Conservation (phyloP, 2,797 vertebrate genomes). For the Acanthiza pusilla region DNA sequence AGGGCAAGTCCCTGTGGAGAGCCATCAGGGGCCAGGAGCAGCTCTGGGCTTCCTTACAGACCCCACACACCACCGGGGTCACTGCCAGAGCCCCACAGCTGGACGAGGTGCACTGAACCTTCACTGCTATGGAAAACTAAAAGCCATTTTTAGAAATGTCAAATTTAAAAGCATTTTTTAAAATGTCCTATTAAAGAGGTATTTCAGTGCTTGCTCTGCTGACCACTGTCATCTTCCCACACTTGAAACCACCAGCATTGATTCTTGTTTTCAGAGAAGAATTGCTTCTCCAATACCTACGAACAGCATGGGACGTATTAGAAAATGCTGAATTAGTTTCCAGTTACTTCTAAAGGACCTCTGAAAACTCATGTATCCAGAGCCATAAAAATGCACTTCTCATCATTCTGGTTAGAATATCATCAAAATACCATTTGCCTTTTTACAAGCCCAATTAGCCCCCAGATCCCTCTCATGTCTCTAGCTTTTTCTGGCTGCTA, state of each 20-base stretch:
- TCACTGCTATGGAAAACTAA: background rate
- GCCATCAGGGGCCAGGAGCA: background rate
- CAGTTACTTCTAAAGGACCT: background rate
- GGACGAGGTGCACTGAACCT: background rate
- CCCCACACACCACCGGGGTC: background rate
- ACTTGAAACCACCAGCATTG: background rate
- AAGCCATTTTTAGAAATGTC: background rate
- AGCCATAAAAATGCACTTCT: background rate
- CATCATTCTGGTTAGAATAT: background rate
- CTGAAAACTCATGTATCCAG: background rate
- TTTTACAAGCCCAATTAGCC: conserved; percentile 30
- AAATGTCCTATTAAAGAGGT: background rate
- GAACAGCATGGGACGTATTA: rapidly evolving
- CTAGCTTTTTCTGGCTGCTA: background rate
- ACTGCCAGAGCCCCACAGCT: background rate
- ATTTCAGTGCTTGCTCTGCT: background rate
- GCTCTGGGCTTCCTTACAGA: background rate
- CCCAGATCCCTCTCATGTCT: background rate
- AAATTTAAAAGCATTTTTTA: background rate
- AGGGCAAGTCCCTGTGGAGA: background rate
- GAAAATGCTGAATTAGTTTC: background rate
- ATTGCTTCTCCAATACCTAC: rapidly evolving
- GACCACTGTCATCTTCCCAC: background rate
- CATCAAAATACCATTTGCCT: conserved; percentile 25
- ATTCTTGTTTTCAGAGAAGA: background rate